Evolutionary conservation across 2,113 vertebrate species (phyloP).

Genomic region (Dascyllus trimaculatus): DNA sequence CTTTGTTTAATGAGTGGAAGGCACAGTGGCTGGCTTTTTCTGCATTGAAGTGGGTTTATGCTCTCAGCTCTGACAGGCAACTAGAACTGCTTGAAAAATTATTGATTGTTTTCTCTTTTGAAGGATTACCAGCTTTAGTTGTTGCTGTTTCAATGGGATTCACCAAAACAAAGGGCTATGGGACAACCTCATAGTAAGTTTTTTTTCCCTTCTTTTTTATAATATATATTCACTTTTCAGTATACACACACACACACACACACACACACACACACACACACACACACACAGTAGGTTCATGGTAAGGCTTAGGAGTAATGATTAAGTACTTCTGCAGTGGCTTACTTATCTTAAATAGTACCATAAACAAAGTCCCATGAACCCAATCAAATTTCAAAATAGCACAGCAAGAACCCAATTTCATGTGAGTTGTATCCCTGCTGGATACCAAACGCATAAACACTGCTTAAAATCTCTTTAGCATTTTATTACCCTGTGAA

Average conservation of each 20-base stretch:
- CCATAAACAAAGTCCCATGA: constrained; percentile 73
- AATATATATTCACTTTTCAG: constrained; percentile 21
- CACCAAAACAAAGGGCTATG: constrained; percentile 99
- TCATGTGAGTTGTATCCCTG: constrained; percentile 76
- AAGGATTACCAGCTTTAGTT: constrained; percentile 97
- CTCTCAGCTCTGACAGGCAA: constrained; percentile 29
- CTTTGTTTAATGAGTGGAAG: constrained; percentile 60
- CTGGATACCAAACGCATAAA: constrained; percentile 78
- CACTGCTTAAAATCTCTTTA: constrained; percentile 82
- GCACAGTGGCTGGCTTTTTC: constrained; percentile 34
- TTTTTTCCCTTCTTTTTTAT: not conserved
- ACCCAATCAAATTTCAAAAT: constrained; percentile 74
- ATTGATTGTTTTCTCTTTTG: constrained; percentile 77
- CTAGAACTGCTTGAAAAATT: constrained; percentile 52
- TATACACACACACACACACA: too few species aligned
- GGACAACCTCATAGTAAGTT: constrained; percentile 97
- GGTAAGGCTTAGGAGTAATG: constrained; percentile 48
- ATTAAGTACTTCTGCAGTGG: constrained; percentile 45
- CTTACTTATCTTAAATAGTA: constrained; percentile 63
- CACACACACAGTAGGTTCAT: constrained; percentile 20
- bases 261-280: constrained; percentile 7
- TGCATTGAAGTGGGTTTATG: constrained; percentile 35
- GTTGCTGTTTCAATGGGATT: constrained; percentile 99
- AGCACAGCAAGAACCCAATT: constrained; percentile 76
- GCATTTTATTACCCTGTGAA: constrained; percentile 71